Evolutionary conservation across 37 sponge, comb jelly and placozoan genomes (phyloP).

Genomic region (Bolinopsis microptera): DNA sequence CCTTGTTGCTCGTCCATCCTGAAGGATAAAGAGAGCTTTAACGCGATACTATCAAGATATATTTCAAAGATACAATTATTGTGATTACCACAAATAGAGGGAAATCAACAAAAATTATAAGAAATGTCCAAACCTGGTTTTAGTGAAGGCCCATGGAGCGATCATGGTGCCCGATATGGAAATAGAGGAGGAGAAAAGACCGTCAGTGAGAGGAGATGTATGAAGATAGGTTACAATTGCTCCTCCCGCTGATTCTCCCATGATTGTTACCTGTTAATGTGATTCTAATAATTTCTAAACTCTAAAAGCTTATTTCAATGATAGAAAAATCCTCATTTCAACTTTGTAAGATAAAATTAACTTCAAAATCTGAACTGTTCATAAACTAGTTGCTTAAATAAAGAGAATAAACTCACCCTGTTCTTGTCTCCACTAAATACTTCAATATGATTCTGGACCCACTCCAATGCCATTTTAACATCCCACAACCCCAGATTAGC

Average conservation of each 20-base stretch:
- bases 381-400: no score
- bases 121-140: neutral
- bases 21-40: no score
- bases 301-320: no score
- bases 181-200: slow-evolving; percentile 1
- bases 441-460: slow-evolving; percentile 52
- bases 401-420: slow-evolving; percentile 11
- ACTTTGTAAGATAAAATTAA: no score
- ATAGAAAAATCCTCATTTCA: no score
- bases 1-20: neutral
- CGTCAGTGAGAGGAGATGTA: slow-evolving; percentile 41
- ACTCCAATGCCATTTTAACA: slow-evolving; percentile 14
- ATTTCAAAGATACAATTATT: neutral
- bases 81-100: neutral
- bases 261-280: slow-evolving; percentile 37
- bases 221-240: slow-evolving; percentile 54
- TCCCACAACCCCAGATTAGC: slow-evolving; percentile 62
- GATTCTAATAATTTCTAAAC: no score
- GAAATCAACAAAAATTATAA: no score
- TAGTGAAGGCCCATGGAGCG: slow-evolving; percentile 50
- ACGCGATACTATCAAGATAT: no score
- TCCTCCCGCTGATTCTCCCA: slow-evolving; percentile 50
- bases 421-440: slow-evolving; percentile 26
- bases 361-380: no score
- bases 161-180: slow-evolving; percentile 19